These are phyloP conservation scores for Eremobia ochroleuca DNA, from an alignment of 2,888 invertebrate genomes.

Conservation along the genomic window DNA sequence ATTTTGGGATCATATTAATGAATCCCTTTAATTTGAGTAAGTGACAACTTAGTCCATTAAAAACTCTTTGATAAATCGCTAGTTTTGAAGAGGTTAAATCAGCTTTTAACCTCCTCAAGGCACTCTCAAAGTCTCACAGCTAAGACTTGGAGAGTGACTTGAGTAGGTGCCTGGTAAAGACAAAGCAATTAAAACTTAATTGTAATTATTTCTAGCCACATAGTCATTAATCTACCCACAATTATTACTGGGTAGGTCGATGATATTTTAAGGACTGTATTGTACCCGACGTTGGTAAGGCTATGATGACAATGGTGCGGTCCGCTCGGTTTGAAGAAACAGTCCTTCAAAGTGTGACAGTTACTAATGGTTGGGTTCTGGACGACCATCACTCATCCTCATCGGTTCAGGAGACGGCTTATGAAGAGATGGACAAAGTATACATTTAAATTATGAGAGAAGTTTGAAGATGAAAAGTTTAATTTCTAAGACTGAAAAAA, in stretches of 20 bases:
- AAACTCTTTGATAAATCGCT: neutral
- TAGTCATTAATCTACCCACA: neutral
- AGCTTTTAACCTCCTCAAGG: too few species aligned
- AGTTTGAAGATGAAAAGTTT: neutral
- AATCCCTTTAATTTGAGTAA: neutral
- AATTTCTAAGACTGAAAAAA: neutral
- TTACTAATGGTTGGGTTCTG: slow-evolving; percentile 30
- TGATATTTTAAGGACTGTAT: slow-evolving; percentile 7
- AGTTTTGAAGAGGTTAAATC: neutral
- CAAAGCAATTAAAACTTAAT: neutral
- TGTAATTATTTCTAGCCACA: neutral
- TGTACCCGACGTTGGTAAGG: neutral
- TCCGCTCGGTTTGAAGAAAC: slow-evolving; percentile 6
- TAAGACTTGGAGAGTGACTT: neutral
- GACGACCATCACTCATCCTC: slow-evolving; percentile 32
- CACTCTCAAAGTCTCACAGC: too few species aligned
- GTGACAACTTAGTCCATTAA: neutral
- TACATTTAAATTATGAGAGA: neutral
- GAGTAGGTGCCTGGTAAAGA: neutral
- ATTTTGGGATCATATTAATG: neutral
- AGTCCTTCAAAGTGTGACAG: slow-evolving; percentile 31
- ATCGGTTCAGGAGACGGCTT: slow-evolving; percentile 9
- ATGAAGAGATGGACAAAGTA: neutral
- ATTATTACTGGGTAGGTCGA: neutral
- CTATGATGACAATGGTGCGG: neutral